phyloP scores from a whole-genome alignment of 2,113 vertebrate species.

The Brachypodius melanocephalos region DNA sequence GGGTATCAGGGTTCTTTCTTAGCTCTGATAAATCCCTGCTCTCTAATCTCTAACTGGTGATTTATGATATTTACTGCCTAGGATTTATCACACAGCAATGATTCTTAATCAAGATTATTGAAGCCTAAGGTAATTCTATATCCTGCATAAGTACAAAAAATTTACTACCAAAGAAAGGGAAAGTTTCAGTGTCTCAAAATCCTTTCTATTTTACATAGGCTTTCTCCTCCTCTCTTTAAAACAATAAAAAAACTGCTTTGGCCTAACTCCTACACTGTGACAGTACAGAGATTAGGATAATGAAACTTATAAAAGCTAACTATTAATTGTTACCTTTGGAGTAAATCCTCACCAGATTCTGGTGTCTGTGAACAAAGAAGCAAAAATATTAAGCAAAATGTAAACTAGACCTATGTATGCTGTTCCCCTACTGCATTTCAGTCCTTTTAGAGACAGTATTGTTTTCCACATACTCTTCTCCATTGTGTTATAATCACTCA shows the following conservation, averaged over 20 bases:
- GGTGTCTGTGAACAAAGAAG: constrained; percentile 22
- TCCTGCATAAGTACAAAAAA: not conserved
- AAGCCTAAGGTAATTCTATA: not conserved
- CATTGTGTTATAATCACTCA: not conserved
- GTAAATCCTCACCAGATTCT: not conserved
- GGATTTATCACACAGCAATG: not conserved
- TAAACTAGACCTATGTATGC: not conserved
- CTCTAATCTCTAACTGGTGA: not conserved
- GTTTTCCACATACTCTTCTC: not conserved
- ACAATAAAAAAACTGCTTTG: not conserved
- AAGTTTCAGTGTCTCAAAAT: not conserved
- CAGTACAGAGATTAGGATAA: not conserved
- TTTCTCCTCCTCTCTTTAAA: not conserved
- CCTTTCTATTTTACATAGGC: not conserved
- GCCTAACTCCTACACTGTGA: not conserved
- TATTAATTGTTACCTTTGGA: constrained; percentile 47
- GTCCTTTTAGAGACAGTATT: not conserved
- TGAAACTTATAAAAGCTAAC: not conserved
- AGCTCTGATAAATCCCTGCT: not conserved
- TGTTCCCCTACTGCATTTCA: accelerated
- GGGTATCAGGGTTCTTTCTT: not conserved
- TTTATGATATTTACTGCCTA: not conserved
- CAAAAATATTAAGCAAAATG: not conserved
- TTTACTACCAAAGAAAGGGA: not conserved
- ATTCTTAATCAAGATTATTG: not conserved